These are phyloP conservation scores for Drosophila neotestacea DNA, from an alignment of 2,888 invertebrate species.

Conservation along the genomic window DNA sequence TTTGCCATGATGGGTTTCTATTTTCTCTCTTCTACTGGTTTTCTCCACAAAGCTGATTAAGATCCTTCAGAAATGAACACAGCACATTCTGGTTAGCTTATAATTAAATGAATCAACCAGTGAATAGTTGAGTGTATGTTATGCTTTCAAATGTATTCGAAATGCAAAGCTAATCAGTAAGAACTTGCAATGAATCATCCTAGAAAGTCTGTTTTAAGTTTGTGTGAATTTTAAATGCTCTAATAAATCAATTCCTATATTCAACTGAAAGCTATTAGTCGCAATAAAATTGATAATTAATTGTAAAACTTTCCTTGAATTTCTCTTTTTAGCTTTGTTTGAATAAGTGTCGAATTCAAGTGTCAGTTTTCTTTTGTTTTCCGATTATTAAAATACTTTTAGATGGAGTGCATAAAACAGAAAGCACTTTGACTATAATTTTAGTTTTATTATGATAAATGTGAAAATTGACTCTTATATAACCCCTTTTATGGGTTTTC, in stretches of 20 bases:
- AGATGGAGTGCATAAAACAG: not conserved
- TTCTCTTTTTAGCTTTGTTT: not conserved
- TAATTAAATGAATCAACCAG: slow-evolving; percentile 18
- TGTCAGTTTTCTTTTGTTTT: too few species aligned
- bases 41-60: slow-evolving; percentile 38
- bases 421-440: not conserved
- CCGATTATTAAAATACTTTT: too few species aligned
- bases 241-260: not conserved
- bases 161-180: not conserved
- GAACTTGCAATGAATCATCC: not conserved
- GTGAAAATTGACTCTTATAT: not conserved
- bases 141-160: not conserved
- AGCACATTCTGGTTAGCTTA: slow-evolving; percentile 6
- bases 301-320: not conserved
- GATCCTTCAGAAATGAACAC: slow-evolving; percentile 12
- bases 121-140: slow-evolving; percentile 9
- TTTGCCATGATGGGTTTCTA: slow-evolving; percentile 26
- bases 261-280: too few species aligned
- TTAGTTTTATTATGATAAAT: not conserved
- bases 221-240: not conserved
- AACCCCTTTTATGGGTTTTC: not conserved
- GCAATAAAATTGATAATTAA: not conserved
- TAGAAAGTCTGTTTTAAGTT: not conserved
- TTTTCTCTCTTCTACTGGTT: slow-evolving; percentile 40
- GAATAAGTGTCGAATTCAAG: too few species aligned